These are phyloP conservation scores for Sebastes nivosus DNA, from an alignment of 2,797 vertebrate genomes.

Conservation along the genomic window DNA sequence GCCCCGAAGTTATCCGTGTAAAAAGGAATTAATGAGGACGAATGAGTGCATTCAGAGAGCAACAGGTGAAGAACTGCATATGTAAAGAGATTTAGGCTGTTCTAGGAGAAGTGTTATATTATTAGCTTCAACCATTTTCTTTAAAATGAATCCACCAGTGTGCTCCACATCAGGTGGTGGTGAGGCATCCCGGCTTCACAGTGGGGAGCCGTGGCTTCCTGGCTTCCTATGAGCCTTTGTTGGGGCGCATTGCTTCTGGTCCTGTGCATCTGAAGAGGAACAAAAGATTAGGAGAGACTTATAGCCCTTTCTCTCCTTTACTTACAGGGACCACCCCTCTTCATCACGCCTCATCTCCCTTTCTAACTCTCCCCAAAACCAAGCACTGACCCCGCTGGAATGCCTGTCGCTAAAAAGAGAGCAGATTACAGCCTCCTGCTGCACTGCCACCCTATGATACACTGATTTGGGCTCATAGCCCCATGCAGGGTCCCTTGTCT, in stretches of 20 bases:
- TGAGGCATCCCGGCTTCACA: slow-evolving; percentile 27
- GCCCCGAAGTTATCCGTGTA: neutral
- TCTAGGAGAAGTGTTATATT: neutral
- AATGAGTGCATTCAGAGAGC: neutral
- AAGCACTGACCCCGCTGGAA: slow-evolving; percentile 68
- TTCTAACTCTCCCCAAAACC: slow-evolving; percentile 53
- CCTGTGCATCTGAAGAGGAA: slow-evolving; percentile 75
- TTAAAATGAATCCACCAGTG: slow-evolving; percentile 7
- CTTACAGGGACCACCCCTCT: slow-evolving; percentile 73
- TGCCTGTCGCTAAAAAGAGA: slow-evolving; percentile 55
- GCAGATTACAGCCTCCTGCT: slow-evolving; percentile 39
- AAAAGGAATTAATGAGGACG: slow-evolving; percentile 4
- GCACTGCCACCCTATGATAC: slow-evolving; percentile 35
- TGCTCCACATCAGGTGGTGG: neutral
- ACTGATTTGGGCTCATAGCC: slow-evolving; percentile 47
- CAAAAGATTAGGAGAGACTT: slow-evolving; percentile 74
- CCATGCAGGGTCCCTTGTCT: slow-evolving; percentile 45
- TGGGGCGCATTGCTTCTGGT: slow-evolving; percentile 69
- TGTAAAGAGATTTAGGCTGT: neutral
- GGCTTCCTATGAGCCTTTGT: slow-evolving; percentile 61
- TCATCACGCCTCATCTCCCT: slow-evolving; percentile 71
- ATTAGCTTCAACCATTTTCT: slow-evolving; percentile 6
- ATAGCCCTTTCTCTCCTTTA: slow-evolving; percentile 68
- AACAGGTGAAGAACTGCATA: neutral
- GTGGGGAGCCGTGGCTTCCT: slow-evolving; percentile 54